Evolutionary conservation across 2,113 vertebrate genomes (phyloP).

Genomic region (Butorides virescens): DNA sequence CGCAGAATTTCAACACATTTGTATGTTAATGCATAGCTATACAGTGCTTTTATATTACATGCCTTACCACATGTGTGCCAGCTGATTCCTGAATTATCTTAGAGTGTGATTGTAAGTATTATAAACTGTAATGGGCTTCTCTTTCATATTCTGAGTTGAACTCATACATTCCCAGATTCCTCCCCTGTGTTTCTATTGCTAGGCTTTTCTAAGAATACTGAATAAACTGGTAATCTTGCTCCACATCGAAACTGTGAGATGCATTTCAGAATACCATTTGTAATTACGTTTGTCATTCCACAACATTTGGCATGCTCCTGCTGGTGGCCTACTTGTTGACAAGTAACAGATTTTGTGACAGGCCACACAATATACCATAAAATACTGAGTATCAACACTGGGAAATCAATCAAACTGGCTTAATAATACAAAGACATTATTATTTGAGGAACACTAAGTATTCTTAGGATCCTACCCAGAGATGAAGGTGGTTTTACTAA

Average conservation of each 20-base stretch:
- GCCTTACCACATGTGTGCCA: neutral
- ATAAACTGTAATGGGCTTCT: neutral
- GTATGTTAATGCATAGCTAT: neutral
- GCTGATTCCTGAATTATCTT: neutral
- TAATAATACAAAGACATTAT: slow-evolving; percentile 38
- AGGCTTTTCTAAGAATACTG: neutral
- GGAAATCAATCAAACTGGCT: slow-evolving; percentile 35
- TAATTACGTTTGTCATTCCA: slow-evolving; percentile 56
- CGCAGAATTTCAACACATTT: neutral
- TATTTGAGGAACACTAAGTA: slow-evolving; percentile 4
- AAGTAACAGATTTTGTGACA: slow-evolving; percentile 63
- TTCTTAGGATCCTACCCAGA: neutral
- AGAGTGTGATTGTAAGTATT: neutral
- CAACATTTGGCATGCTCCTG: slow-evolving; percentile 41
- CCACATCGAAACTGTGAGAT: neutral
- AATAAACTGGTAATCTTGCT: neutral
- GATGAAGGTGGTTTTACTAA: neutral
- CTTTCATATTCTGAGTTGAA: neutral
- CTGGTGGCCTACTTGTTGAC: slow-evolving; percentile 62
- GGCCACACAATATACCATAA: slow-evolving; percentile 60
- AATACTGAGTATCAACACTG: slow-evolving; percentile 54
- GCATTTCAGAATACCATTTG: slow-evolving; percentile 45
- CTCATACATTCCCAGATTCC: neutral
- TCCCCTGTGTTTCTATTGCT: neutral
- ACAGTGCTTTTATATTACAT: neutral